Base-by-base conservation (phyloP, 30 jellyfish, hydroid and myxozoan species). In the Aurelia coerulea region DNA sequence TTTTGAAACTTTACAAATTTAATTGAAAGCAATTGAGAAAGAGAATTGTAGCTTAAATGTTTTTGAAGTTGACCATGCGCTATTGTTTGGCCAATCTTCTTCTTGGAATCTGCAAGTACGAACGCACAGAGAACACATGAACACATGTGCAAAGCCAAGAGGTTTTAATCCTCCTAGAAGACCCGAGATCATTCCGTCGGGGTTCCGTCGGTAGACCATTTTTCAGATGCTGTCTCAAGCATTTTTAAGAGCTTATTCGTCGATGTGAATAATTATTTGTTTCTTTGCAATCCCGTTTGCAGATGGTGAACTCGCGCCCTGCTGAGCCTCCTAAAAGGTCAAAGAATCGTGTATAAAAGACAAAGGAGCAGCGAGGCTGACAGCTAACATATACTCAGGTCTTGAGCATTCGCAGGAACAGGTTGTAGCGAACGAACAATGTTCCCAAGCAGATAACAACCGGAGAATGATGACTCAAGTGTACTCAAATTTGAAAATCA, bases 241-340 rank as follows among this genome's bases (percentile, higher is more conserved):
- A 66, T 9, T 18, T 54, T 53, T 53, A 62, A 76, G 8, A 76
- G 56, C 56, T 46, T 46, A 46, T 46, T 46, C 74, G 62, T 29
- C 32, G 72, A 53, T 59, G 83, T 56, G 90, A 65, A 39, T n/a
- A 32, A 12, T 17, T 18, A 23, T 11, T 68, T 80, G 81, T 46
- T 71, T 51, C 74, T 80, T 80, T 80, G 76, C 37, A 76, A 54
- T 51, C 78, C 77, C 23, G 70, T 50, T 71, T 53, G 92, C 92
- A 83, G 92, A 69, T 83, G 92, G 53, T 63, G 76, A 49, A 33
- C n/a, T 62, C 29, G 73, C 79, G 19, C 49, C 92, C 84, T 62
- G 92, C 92, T 71, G 84, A 18, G 87, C 59, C 16, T 69, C 85
- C 16, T 18, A 72, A 83, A 68, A 71, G 91, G 92, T 83, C 92